phyloP scores from a whole-genome alignment of 2,888 invertebrate genomes.

The Odontocolon sp. region DNA sequence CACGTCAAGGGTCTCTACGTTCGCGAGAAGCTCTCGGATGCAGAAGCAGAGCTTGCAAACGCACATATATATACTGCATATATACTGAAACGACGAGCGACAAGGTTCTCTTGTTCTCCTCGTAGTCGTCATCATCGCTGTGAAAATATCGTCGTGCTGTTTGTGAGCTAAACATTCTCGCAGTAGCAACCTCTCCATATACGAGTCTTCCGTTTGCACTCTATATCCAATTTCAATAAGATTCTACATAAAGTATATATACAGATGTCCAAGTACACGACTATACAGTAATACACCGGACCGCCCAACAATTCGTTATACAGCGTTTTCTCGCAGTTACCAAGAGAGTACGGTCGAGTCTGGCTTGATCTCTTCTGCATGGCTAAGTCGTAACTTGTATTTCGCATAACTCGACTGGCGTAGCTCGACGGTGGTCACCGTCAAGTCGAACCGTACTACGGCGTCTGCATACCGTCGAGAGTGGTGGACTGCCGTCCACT shows the following conservation, averaged over 20 bases:
- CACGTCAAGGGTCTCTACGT: neutral
- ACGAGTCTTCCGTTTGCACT: neutral
- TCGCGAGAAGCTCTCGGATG: conserved; percentile 2
- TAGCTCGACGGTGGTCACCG: conserved; percentile 4
- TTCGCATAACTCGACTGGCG: conserved; percentile 20
- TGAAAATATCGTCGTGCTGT: neutral
- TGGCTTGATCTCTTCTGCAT: conserved; percentile 5
- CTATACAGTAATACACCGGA: neutral
- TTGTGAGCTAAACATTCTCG: neutral
- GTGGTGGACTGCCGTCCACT: conserved; percentile 23
- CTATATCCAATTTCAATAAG: neutral
- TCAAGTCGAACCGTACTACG: neutral
- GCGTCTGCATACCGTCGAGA: neutral
- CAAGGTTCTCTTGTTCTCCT: neutral
- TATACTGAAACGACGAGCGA: neutral
- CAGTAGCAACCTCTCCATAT: neutral
- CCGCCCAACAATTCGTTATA: conserved; percentile 1
- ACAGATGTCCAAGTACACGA: neutral
- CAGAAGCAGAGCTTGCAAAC: conserved; percentile 1
- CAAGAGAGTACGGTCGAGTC: neutral
- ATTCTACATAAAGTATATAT: neutral
- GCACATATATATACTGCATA: neutral
- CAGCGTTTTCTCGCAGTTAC: conserved; percentile 24
- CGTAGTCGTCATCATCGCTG: neutral
- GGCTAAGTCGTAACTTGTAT: conserved; percentile 18